Evolutionary conservation across 2,888 invertebrate species (phyloP), one percentile per base, ranked within the genome.

Genomic region (Nomada ruficornis): DNA sequence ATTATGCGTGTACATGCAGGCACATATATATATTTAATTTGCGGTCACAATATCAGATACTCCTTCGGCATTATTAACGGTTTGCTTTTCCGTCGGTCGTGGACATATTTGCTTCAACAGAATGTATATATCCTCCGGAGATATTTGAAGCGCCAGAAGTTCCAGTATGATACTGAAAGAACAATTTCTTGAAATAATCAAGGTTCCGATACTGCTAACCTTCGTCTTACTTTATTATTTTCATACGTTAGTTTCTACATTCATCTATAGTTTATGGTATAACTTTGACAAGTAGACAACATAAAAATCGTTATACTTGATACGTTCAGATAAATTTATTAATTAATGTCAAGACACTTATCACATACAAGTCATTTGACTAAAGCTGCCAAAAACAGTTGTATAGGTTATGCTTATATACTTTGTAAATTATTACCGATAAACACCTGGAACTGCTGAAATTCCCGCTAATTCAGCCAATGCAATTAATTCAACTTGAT

Each of bases 121-220:
- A n/a, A 88, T 83, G 54, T 92, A 92, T 77, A 93, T 90, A 47
- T 92, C 92, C 75, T 93, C 92, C 2, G 93, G 93, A 59, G 93
- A 88, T 50, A 93, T 86, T 85, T 91, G 89, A 67, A 92, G 84
- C 4, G 89, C 86, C 44, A 93, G 42, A 42, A 93, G 87, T 81
- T 92, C 91, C 36, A 90, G 84, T 26, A 92, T 79, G 3, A 93
- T 89, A 42, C 93, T 93, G 65, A 44, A 90, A 82, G 10, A 54
- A 70, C 10, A 57, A 70, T 62, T 60, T n/a, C 2, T 26, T 62
- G 1, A 65, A 42, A 47, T 7, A 20, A 62, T 23, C 26, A 13
- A 13, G 18, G 7, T 65, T 73, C 57, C 1, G 4, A 20, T 18
- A 54, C 23, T 15, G 3, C 26, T 64, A 18, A 50, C 10, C 50